Evolutionary conservation across 2,888 invertebrate species (phyloP).

Genomic region (Notocelia uddmanniana): DNA sequence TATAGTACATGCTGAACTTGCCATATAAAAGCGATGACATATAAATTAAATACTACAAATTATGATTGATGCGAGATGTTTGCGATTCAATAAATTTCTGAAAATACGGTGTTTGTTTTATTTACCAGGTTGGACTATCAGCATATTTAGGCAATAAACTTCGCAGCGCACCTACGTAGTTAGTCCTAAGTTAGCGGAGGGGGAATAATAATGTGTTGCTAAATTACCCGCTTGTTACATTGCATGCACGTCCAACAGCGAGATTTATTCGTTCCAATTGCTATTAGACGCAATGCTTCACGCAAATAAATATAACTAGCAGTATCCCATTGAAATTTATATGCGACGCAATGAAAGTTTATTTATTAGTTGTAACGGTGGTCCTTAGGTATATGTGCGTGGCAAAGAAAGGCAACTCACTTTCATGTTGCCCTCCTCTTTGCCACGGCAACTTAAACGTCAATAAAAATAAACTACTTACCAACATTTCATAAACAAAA

Average conservation of each 20-base stretch:
- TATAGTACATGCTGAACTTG: too few species aligned
- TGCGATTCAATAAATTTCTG: background rate
- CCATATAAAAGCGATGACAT: too few species aligned
- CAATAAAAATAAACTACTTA: too few species aligned
- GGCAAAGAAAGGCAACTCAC: background rate
- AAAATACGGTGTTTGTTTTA: background rate
- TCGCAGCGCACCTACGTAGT: conserved; percentile 37
- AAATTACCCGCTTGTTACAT: conserved; percentile 49
- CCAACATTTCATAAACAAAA: too few species aligned
- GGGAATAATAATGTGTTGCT: conserved; percentile 51
- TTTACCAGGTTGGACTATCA: conserved; percentile 28
- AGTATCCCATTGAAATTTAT: conserved; percentile 38
- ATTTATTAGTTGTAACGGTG: conserved; percentile 31
- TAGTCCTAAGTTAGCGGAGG: conserved; percentile 44
- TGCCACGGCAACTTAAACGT: background rate
- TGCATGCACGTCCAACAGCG: conserved; percentile 43
- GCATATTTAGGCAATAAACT: conserved; percentile 44
- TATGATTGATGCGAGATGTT: background rate
- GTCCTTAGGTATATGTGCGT: conserved; percentile 8
- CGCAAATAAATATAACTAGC: conserved; percentile 45
- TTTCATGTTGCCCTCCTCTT: background rate
- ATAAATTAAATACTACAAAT: background rate
- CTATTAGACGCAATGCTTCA: conserved; percentile 44
- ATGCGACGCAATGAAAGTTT: conserved; percentile 33
- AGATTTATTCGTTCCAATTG: conserved; percentile 46